phyloP scores from a whole-genome alignment of 1,140 invertebrate genomes.

The Conus betulinus region DNA sequence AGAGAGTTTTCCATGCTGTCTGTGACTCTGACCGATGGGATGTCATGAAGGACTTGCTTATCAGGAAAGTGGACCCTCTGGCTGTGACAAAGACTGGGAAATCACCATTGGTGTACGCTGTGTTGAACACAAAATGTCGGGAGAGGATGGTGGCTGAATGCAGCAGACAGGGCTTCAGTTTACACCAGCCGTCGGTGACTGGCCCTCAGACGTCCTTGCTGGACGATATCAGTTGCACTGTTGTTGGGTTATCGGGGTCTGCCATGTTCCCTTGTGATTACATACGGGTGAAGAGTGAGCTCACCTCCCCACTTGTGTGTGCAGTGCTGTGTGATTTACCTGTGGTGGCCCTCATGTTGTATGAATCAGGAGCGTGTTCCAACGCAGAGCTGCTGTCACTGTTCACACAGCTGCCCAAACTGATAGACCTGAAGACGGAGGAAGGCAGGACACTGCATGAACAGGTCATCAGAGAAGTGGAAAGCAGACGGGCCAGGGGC shows the following conservation, averaged over 20 bases:
- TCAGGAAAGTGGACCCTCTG: slow-evolving; percentile 6
- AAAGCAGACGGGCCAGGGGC: not conserved
- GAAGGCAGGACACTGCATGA: not conserved
- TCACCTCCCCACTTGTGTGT: not conserved
- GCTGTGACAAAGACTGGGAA: not conserved
- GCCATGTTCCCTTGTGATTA: not conserved
- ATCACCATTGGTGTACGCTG: slow-evolving; percentile 8
- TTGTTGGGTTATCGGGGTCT: not conserved
- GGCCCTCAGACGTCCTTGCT: not conserved
- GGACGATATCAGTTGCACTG: not conserved
- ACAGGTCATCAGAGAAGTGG: not conserved
- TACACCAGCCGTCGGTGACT: not conserved
- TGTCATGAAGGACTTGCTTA: not conserved
- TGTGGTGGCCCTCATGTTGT: not conserved
- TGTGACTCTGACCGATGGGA: not conserved
- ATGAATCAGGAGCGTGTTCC: slow-evolving; percentile 13
- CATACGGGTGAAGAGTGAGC: not conserved
- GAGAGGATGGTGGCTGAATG: slow-evolving; percentile 8
- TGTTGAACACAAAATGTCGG: not conserved
- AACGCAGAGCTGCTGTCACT: not conserved
- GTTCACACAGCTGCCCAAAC: not conserved
- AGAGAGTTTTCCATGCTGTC: not conserved
- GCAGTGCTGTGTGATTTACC: not conserved
- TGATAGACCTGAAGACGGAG: not conserved
- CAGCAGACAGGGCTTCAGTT: not conserved